phyloP scores from a whole-genome alignment of 2,888 invertebrate genomes.

The Eupithecia insigniata region DNA sequence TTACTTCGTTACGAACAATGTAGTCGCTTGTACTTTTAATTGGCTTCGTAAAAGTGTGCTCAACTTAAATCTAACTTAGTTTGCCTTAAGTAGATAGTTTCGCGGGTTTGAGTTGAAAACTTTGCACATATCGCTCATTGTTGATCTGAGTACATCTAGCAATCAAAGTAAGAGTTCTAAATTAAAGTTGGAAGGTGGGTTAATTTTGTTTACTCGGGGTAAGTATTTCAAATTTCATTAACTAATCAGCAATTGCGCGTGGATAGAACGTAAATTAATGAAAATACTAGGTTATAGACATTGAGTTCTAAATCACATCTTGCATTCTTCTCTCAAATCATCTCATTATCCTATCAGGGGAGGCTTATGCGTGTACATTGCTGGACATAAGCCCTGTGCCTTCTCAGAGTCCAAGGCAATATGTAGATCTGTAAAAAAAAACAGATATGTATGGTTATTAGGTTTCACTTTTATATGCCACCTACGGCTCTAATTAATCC shows the following conservation, averaged over 20 bases:
- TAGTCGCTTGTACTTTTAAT: conserved; percentile 20
- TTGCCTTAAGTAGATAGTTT: conserved; percentile 23
- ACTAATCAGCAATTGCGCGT: not conserved
- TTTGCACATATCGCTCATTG: conserved; percentile 36
- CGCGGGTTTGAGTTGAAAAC: conserved; percentile 28
- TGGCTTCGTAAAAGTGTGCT: conserved; percentile 15
- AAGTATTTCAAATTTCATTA: not conserved
- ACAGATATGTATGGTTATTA: no score
- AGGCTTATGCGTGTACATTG: no score
- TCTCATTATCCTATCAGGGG: no score
- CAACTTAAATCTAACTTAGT: conserved; percentile 17
- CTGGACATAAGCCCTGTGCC: not conserved
- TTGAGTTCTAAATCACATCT: not conserved
- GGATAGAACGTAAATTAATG: not conserved
- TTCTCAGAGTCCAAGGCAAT: no score
- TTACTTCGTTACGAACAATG: conserved; percentile 11
- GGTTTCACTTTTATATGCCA: not conserved
- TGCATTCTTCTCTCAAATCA: not conserved
- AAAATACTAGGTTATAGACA: not conserved
- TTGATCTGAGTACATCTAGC: conserved; percentile 27
- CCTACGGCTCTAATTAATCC: not conserved
- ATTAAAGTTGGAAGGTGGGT: conserved; percentile 26
- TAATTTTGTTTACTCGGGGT: conserved; percentile 8
- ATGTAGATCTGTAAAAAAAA: no score
- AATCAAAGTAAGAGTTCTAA: conserved; percentile 24